Base-by-base conservation (phyloP, 2,888 invertebrate species). In the Sinotaia quadrata region DNA sequence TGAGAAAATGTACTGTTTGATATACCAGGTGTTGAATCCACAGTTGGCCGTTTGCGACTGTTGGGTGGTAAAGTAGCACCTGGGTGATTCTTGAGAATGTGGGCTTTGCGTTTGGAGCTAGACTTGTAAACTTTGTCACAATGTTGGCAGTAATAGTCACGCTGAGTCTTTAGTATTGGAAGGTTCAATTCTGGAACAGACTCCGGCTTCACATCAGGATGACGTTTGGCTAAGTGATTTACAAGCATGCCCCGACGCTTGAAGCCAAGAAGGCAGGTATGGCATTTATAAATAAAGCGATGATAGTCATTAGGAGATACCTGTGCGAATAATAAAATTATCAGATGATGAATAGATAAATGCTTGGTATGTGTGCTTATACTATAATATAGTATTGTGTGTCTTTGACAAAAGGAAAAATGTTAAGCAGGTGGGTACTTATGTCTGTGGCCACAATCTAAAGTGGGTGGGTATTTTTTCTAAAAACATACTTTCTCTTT, bases 201-300 rank as follows among this genome's bases (percentile, higher is more conserved):
- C 51, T 88, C 88, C 1, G 87, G 92, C 91, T 33, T 93, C 91
- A 90, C 94, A 92, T 75, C 93, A 18, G 89, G 89, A 76, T 89
- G 89, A 21, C 87, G 78, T 83, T 94, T 94, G 72, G 93, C 94
- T 78, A 95, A 88, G 87, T 96, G 95, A 88, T 95, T 96, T 3
- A 94, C 94, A 52, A 94, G 88, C 93, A 94, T 94, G 2, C 95
- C 95, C 74, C 95, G 91, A 66, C 95, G 90, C 89, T 95, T 93
- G 84, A 94, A 93, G 73, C 93, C 93, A 34, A 93, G 89, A 82
- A 92, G 88, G 87, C 94, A 94, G 59, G 91, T 90, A 78, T 93
- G 92, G 84, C 94, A 94, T 85, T 93, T 94, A 87, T 93, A 94
- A 71, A 93, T 91, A 84, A 92, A 94, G 59, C 92, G 90, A 82